These are phyloP conservation scores for Trichoplusia ni DNA, from an alignment of 1,140 invertebrate genomes.

Conservation along the genomic window DNA sequence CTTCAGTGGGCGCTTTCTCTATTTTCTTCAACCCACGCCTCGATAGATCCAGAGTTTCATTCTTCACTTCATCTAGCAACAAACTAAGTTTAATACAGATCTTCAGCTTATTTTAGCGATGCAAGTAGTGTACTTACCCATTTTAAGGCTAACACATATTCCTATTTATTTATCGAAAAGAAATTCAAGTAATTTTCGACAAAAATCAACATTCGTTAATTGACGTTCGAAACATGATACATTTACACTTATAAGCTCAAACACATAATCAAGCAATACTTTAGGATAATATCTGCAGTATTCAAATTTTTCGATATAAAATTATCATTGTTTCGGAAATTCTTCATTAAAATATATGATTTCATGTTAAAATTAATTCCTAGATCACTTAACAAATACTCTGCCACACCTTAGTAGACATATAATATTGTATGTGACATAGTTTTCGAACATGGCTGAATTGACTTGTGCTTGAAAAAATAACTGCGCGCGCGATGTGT, in stretches of 20 bases:
- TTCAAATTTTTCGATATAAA: no score
- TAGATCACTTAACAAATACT: no score
- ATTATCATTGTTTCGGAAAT: no score
- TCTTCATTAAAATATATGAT: no score
- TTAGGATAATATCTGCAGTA: no score
- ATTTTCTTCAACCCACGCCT: constrained; percentile 88
- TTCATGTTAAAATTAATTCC: no score
- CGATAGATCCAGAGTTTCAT: constrained; percentile 84
- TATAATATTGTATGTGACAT: background rate
- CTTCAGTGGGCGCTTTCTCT: constrained; percentile 84
- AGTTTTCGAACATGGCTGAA: background rate
- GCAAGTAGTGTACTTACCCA: constrained; percentile 54
- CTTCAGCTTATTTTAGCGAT: background rate
- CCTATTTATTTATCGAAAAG: constrained; percentile 48
- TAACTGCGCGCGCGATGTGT: no score
- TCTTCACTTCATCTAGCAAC: constrained; percentile 63
- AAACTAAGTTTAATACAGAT: constrained; percentile 26
- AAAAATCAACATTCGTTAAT: constrained; percentile 71
- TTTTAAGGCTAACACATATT: constrained; percentile 58
- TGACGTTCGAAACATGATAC: constrained; percentile 51
- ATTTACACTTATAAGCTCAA: background rate
- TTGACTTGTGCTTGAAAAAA: background rate
- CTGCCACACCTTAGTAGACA: no score
- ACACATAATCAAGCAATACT: no score
- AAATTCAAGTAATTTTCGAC: constrained; percentile 47